These are phyloP conservation scores for Varecia variegata DNA, from an alignment of 2,797 vertebrate species.

Conservation along the genomic window DNA sequence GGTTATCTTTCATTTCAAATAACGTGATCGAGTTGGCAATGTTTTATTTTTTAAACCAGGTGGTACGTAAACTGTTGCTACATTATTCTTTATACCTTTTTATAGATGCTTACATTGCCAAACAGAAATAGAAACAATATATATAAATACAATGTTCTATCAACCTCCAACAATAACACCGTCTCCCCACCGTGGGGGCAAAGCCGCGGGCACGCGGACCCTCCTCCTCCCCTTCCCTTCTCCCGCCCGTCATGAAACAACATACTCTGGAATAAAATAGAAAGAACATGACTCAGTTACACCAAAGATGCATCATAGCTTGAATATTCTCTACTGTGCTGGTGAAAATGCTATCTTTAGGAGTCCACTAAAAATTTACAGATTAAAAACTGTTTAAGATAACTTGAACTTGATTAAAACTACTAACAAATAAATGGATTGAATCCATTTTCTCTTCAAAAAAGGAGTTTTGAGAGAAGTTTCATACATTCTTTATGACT, in stretches of 20 bases:
- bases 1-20: background rate
- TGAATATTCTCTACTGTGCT: background rate
- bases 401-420: background rate
- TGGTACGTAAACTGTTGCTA: background rate
- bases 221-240: background rate
- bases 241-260: background rate
- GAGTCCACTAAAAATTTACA: background rate
- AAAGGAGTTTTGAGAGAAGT: conserved; percentile 1
- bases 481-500: background rate
- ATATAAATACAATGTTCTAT: background rate
- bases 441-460: background rate
- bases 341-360: background rate
- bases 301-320: background rate
- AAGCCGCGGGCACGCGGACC: rapidly evolving
- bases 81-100: background rate
- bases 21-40: background rate
- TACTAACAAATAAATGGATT: background rate
- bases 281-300: background rate
- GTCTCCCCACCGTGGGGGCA: rapidly evolving
- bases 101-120: background rate
- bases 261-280: background rate
- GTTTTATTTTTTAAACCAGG: background rate
- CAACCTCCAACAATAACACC: background rate
- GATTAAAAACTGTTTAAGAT: background rate
- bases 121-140: background rate